Base-by-base conservation (phyloP, 2,888 invertebrate genomes). In the Drosophila heteroneura region DNA sequence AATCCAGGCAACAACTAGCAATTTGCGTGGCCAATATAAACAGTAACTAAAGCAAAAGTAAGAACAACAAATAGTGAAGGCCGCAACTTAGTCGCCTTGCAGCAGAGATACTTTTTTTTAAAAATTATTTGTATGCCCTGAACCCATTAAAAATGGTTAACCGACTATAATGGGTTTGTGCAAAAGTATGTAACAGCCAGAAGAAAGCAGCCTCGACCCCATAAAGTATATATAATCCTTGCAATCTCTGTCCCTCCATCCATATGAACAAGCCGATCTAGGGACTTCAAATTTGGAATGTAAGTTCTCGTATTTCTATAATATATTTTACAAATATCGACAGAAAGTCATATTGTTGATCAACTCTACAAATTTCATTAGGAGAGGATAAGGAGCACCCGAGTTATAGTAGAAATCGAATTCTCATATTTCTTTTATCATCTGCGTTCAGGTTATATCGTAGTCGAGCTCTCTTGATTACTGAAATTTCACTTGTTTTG, bases 1-100 rank as follows among this genome's bases (percentile, higher is more conserved):
- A 86, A 84, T 83, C 86, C 62, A 57, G 26, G 72, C 66, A 58
- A 74, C 47, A 69, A 73, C 73, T 80, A 32, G 56, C 85, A 82
- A 76, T 85, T 88, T 70, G 53, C 67, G 67, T 33, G 73, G 68
- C 72, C 78, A 86, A 72, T 65, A 67, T 39, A n/a, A 66, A 39
- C 64, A 47, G 28, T 19, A 37, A 19, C 58, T 62, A 51, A 47
- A 35, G 19, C 53, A 35, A 47, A 22, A 51, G 6, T 33, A 26
- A 28, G 32, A 49, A 9, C 44, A 47, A 49, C 49, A 53, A 44
- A 37, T 16, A 3, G 39, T 32, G 22, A 7, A 51, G 37, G 44
- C 39, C 32, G 51, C n/a, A 61, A 39, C 61, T 57, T n/a, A 59
- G 33, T 53, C 49, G 62, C 51, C 61, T 62, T 54, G 51, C 51